Evolutionary conservation across 2,113 vertebrate species (phyloP).

Genomic region (Nesospiza acunhae): DNA sequence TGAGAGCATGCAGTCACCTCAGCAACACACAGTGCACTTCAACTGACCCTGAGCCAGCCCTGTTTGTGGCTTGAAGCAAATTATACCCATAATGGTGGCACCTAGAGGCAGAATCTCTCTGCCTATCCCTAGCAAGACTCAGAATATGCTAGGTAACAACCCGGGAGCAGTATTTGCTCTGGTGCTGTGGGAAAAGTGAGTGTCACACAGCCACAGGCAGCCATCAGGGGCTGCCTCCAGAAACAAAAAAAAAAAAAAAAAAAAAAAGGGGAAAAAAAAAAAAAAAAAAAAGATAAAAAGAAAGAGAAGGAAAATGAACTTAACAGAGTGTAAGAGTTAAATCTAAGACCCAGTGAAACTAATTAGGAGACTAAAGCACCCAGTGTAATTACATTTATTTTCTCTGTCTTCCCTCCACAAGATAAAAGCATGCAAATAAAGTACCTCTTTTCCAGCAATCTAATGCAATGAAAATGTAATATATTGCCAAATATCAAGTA

Average conservation of each 20-base stretch:
- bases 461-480: not conserved
- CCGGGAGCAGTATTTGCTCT: not conserved
- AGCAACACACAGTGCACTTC: not conserved
- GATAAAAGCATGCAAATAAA: slow-evolving; percentile 23
- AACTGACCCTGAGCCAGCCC: not conserved
- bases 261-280: too few relatives aligned
- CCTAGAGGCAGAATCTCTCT: not conserved
- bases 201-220: not conserved
- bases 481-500: not conserved
- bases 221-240: not conserved
- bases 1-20: not conserved
- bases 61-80: not conserved
- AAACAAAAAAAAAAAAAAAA: not conserved
- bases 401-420: not conserved
- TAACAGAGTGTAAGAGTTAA: not conserved
- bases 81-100: not conserved
- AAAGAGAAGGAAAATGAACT: not conserved
- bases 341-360: not conserved
- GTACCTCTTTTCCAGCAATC: not conserved
- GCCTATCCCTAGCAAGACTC: not conserved
- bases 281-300: not conserved
- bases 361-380: slow-evolving; percentile 8
- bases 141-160: not conserved
- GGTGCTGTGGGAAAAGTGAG: not conserved
- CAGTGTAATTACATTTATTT: not conserved